These are phyloP conservation scores for Dryobota labecula DNA, from an alignment of 2,888 invertebrate species.

Conservation along the genomic window DNA sequence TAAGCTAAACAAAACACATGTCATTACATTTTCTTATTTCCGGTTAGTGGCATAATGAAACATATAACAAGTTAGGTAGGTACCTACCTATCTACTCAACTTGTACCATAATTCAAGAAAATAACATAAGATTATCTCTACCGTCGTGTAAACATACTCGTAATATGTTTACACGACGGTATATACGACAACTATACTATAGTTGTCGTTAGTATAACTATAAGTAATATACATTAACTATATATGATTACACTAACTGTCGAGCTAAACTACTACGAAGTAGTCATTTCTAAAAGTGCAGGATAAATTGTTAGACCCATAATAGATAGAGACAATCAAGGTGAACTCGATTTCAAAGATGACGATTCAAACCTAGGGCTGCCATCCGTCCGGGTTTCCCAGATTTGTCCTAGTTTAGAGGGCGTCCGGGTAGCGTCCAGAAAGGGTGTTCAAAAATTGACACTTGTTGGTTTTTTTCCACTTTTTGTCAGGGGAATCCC, in stretches of 20 bases:
- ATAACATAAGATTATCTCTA: slow-evolving; percentile 30
- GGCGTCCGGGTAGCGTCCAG: too few relatives aligned
- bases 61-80: neutral
- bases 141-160: neutral
- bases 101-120: slow-evolving; percentile 25
- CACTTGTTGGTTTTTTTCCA: too few relatives aligned
- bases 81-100: neutral
- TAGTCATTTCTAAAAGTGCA: neutral
- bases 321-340: slow-evolving; percentile 1
- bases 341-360: neutral
- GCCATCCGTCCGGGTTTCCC: too few relatives aligned
- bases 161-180: too few relatives aligned
- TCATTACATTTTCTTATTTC: slow-evolving; percentile 43
- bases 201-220: neutral
- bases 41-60: neutral
- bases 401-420: too few relatives aligned
- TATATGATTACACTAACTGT: slow-evolving; percentile 12
- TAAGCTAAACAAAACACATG: slow-evolving; percentile 15
- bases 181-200: too few relatives aligned
- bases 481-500: too few relatives aligned
- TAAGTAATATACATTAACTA: slow-evolving; percentile 3
- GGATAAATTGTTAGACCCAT: neutral
- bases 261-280: neutral
- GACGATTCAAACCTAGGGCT: neutral
- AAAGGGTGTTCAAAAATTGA: too few relatives aligned